Evolutionary conservation across 2,113 vertebrate species (phyloP).

Genomic region (Brachyhypopomus occidentalis): DNA sequence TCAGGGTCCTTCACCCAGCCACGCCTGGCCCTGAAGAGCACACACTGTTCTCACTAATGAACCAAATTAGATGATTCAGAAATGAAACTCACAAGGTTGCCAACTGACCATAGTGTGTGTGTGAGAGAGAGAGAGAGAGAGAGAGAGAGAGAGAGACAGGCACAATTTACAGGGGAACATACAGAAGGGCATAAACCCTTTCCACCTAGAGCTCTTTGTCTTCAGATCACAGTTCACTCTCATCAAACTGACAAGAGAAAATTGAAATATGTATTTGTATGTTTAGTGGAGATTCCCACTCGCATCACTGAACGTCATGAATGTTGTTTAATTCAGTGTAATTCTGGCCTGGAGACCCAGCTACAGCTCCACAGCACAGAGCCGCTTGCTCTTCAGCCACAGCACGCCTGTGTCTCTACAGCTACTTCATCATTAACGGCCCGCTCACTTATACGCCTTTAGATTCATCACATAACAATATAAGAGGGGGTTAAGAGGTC

Average conservation of each 20-base stretch:
- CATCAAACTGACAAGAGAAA: slow-evolving; percentile 34
- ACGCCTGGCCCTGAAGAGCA: slow-evolving; percentile 64
- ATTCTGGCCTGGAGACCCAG: too few species aligned
- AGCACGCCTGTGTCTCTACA: too few species aligned
- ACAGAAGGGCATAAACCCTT: slow-evolving; percentile 26
- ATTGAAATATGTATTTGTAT: slow-evolving; percentile 61
- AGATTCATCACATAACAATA: too few species aligned
- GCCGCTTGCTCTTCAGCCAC: too few species aligned
- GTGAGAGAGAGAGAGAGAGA: slow-evolving; percentile 4
- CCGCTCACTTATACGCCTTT: too few species aligned
- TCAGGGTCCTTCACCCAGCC: slow-evolving; percentile 59
- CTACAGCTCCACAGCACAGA: too few species aligned
- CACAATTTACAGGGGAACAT: slow-evolving; percentile 21
- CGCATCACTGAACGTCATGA: slow-evolving; percentile 40
- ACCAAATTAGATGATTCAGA: slow-evolving; percentile 71
- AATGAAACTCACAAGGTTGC: slow-evolving; percentile 73
- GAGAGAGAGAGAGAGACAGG: slow-evolving; percentile 36
- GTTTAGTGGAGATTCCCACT: slow-evolving; percentile 35
- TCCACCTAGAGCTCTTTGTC: slow-evolving; percentile 29
- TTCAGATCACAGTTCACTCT: slow-evolving; percentile 48
- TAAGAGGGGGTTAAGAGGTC: too few species aligned
- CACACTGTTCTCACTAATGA: slow-evolving; percentile 69
- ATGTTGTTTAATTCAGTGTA: neutral
- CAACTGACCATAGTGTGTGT: slow-evolving; percentile 38
- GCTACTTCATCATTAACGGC: too few species aligned